A percentile compares a stretch with the other conserved stretches of the same genome.
phyloP scores from a whole-genome alignment of 2,113 vertebrate species.

The Hippocampus zosterae region DNA sequence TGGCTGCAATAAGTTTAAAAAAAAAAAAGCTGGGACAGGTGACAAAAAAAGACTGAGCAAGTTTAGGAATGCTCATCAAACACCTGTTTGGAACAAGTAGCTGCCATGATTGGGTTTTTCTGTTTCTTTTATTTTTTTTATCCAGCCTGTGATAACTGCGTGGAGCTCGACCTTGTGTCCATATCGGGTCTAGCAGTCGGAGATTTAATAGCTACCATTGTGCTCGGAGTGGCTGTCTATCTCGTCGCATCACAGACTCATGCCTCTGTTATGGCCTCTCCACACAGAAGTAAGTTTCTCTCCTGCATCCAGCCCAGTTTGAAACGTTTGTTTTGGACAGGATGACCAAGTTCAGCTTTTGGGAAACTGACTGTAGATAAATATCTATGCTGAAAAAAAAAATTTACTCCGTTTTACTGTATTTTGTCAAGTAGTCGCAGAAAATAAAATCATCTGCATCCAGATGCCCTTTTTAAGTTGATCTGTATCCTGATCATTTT shows the following conservation, averaged over 20 bases:
- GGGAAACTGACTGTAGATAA: background rate
- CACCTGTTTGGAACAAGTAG: too few species aligned
- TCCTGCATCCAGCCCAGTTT: background rate
- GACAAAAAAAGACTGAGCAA: too few species aligned
- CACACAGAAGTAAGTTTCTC: conserved; percentile 54
- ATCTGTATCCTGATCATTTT: too few species aligned
- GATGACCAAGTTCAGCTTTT: background rate
- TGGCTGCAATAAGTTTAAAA: too few species aligned
- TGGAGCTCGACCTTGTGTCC: conserved; percentile 1
- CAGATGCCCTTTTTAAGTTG: too few species aligned
- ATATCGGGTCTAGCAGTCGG: conserved; percentile 17
- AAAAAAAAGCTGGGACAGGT: too few species aligned
- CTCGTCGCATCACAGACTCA: conserved; percentile 32
- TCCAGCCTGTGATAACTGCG: conserved; percentile 65
- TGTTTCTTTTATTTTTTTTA: conserved; percentile 7
- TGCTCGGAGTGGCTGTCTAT: conserved; percentile 59
- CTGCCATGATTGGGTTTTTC: too few species aligned
- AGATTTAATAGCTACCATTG: conserved; percentile 39
- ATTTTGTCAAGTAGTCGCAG: too few species aligned
- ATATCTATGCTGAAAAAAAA: too few species aligned
- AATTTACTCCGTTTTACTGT: too few species aligned
- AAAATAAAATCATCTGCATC: too few species aligned
- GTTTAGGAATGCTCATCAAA: too few species aligned
- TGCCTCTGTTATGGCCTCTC: background rate
- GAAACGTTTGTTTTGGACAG: background rate